These are phyloP conservation scores for Malthinus seriepunctatus DNA, from an alignment of 2,888 invertebrate genomes.

Conservation along the genomic window DNA sequence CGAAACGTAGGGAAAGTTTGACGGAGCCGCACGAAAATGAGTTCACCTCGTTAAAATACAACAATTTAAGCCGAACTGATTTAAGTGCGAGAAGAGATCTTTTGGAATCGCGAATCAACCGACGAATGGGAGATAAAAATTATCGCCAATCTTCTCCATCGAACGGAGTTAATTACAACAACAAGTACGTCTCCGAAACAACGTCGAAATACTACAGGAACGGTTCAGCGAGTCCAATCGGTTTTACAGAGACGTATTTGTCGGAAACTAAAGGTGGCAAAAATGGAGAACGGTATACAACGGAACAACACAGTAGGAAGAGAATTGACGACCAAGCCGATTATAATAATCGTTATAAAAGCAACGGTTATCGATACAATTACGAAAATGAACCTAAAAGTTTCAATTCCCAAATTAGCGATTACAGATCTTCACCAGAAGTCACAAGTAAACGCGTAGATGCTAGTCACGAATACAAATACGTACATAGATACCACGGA, in stretches of 20 bases:
- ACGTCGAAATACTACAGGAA: constrained; percentile 60
- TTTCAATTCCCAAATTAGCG: constrained; percentile 66
- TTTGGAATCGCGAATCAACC: constrained; percentile 74
- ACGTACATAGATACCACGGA: constrained; percentile 35
- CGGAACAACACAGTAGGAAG: constrained; percentile 55
- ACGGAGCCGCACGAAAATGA: constrained; percentile 46
- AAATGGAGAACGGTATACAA: constrained; percentile 53
- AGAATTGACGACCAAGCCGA: constrained; percentile 48
- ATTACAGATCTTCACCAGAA: constrained; percentile 64
- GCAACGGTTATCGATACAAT: constrained; percentile 38
- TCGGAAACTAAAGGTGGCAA: constrained; percentile 59
- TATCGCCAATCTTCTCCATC: constrained; percentile 53
- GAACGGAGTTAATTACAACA: constrained; percentile 49
- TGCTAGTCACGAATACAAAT: constrained; percentile 44
- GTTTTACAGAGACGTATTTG: constrained; percentile 57
- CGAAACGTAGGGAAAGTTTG: constrained; percentile 59
- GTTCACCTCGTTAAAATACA: constrained; percentile 20
- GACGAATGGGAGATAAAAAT: constrained; percentile 55
- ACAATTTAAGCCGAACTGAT: constrained; percentile 55
- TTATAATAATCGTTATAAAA: constrained; percentile 43
- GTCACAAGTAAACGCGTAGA: constrained; percentile 48
- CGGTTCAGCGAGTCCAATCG: constrained; percentile 59
- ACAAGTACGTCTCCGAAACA: constrained; percentile 60
- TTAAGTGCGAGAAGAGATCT: constrained; percentile 74
- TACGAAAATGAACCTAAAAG: constrained; percentile 68